A percentile compares a stretch with the other conserved stretches of the same genome.
Conservation (phyloP, 1,140 invertebrate genomes). For the Berghia stephanieae region DNA sequence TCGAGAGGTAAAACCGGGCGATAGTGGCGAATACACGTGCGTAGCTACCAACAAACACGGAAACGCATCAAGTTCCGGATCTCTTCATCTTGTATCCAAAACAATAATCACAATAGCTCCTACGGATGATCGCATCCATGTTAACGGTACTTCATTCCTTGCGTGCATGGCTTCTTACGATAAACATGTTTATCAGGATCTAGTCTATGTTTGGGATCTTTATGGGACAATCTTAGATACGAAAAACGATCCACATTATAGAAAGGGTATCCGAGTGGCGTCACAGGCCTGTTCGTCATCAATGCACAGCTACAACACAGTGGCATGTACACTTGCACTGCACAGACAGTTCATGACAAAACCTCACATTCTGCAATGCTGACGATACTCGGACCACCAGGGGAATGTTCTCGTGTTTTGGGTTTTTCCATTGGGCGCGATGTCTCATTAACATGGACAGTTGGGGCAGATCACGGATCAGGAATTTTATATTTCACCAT, state of each 20-base stretch:
- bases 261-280: conserved; percentile 38
- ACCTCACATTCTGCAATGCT: conserved; percentile 84
- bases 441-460: conserved; percentile 83
- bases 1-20: conserved; percentile 42
- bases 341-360: conserved; percentile 80
- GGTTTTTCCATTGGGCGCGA: conserved; percentile 76
- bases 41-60: conserved; percentile 58
- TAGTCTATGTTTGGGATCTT: conserved; percentile 48
- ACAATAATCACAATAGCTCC: conserved; percentile 36
- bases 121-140: conserved; percentile 16
- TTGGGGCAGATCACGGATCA: conserved; percentile 43
- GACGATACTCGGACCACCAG: conserved; percentile 76
- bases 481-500: conserved; percentile 74
- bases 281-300: conserved; percentile 55
- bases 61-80: conserved; percentile 38
- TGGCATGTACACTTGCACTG: conserved; percentile 74
- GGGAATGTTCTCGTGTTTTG: conserved; percentile 66
- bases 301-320: conserved; percentile 55
- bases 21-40: conserved; percentile 65
- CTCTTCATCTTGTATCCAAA: conserved; percentile 36
- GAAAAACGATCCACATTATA: conserved; percentile 41
- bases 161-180: conserved; percentile 49
- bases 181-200: conserved; percentile 31
- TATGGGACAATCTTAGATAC: conserved; percentile 45
- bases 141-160: conserved; percentile 52